phyloP scores from a whole-genome alignment of 1,140 invertebrate genomes.

The Drosophila ficusphila region DNA sequence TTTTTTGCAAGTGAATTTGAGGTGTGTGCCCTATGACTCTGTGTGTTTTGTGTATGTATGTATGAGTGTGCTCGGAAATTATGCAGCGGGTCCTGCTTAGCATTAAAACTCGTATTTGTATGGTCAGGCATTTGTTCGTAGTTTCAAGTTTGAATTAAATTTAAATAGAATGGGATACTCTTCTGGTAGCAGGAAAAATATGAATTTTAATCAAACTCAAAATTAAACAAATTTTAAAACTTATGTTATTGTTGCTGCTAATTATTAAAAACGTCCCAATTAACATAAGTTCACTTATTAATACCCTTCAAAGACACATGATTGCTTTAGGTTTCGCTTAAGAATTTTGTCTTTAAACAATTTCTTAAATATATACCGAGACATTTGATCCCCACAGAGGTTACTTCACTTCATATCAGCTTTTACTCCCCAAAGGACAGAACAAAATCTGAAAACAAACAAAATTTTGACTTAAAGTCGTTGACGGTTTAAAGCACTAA shows the following conservation, averaged over 20 bases:
- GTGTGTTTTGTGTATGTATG: neutral
- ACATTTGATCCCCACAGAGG: neutral
- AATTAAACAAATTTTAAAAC: no score
- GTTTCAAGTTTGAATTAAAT: neutral
- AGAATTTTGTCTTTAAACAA: no score
- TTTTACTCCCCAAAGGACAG: neutral
- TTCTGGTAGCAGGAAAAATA: no score
- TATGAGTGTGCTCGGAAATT: neutral
- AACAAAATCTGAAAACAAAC: neutral
- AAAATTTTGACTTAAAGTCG: conserved; percentile 35
- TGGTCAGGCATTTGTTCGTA: conserved; percentile 6
- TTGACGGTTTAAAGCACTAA: conserved; percentile 43
- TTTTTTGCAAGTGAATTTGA: conserved; percentile 6
- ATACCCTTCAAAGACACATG: no score
- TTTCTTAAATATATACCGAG: no score
- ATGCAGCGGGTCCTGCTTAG: conserved; percentile 14
- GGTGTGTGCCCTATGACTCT: conserved; percentile 3
- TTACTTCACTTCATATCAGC: neutral
- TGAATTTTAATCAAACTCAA: no score
- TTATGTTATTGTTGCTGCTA: no score
- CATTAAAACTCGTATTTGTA: conserved; percentile 6
- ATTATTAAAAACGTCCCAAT: no score
- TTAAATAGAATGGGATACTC: no score
- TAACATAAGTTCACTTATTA: no score
- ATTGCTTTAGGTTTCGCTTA: no score